These are phyloP conservation scores for Rhabditophanes sp. DNA, from an alignment of 2,888 invertebrate species.

Conservation along the genomic window DNA sequence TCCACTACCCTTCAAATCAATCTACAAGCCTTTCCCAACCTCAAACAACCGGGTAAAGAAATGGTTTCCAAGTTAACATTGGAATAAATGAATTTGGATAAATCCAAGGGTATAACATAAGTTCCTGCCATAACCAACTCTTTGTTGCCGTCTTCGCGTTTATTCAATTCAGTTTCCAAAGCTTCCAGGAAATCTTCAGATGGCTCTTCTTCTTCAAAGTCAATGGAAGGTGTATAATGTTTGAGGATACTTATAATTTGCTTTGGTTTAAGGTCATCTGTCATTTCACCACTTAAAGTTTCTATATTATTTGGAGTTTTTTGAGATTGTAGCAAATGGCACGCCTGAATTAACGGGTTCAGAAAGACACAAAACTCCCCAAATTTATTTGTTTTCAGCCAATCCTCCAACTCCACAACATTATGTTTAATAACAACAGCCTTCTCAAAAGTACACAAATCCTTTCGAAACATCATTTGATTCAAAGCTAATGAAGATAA, in stretches of 20 bases:
- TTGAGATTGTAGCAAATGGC: conserved; percentile 78
- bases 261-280: conserved; percentile 52
- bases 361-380: conserved; percentile 55
- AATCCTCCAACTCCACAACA: conserved; percentile 33
- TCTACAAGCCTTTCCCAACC: conserved; percentile 24
- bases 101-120: conserved; percentile 30
- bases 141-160: too few species aligned
- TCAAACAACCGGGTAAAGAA: conserved; percentile 29
- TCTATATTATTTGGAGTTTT: conserved; percentile 75
- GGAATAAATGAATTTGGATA: conserved; percentile 28
- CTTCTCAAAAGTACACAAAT: conserved; percentile 91
- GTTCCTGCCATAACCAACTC: conserved; percentile 32
- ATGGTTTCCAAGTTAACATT: conserved; percentile 31
- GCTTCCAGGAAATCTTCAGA: conserved; percentile 25
- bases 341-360: conserved; percentile 80
- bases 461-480: conserved; percentile 77
- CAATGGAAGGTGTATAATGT: conserved; percentile 38
- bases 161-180: conserved; percentile 21
- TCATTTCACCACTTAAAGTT: conserved; percentile 74
- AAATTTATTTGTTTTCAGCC: conserved; percentile 48
- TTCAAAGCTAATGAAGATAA: conserved; percentile 84
- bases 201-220: conserved; percentile 30
- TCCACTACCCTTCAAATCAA: too few species aligned
- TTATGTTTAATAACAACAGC: conserved; percentile 67
- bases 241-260: conserved; percentile 51